Evolutionary conservation across 2,888 invertebrate genomes (phyloP).

Genomic region (Macrosoma leucophasiata): DNA sequence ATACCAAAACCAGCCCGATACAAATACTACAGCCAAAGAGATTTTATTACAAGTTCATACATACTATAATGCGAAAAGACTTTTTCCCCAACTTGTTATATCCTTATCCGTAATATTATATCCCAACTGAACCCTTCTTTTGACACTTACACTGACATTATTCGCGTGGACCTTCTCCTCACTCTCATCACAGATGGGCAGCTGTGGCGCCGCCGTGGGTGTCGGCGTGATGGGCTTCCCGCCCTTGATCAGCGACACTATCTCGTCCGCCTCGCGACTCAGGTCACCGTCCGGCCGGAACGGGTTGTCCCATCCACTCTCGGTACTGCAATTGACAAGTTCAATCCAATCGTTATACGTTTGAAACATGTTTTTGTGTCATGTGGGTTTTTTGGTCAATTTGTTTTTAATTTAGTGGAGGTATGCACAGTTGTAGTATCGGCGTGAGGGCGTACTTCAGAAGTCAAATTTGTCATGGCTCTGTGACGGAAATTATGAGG

Average conservation of each 20-base stretch:
- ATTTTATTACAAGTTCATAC: too few species aligned
- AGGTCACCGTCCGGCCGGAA: slow-evolving; percentile 97
- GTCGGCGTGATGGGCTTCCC: slow-evolving; percentile 90
- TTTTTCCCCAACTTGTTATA: too few species aligned
- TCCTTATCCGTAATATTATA: too few species aligned
- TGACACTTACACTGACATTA: slow-evolving; percentile 51
- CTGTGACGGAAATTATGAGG: too few species aligned
- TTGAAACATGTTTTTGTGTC: background rate
- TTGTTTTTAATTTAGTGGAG: too few species aligned
- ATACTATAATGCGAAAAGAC: too few species aligned
- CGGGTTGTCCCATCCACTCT: slow-evolving; percentile 98
- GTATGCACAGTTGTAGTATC: too few species aligned
- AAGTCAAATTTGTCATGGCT: too few species aligned
- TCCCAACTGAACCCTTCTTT: too few species aligned
- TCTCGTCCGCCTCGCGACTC: slow-evolving; percentile 96
- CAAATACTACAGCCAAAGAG: too few species aligned
- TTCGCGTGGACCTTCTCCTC: slow-evolving; percentile 58
- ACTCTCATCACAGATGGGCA: slow-evolving; percentile 69
- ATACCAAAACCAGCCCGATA: too few species aligned
- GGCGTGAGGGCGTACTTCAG: too few species aligned
- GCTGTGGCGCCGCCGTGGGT: slow-evolving; percentile 73
- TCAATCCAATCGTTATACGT: background rate
- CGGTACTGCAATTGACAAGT: slow-evolving; percentile 80
- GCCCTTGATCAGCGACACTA: slow-evolving; percentile 94
- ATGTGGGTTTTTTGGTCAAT: background rate